These are phyloP conservation scores for Salmo trutta DNA, from an alignment of 2,797 vertebrate species.

Conservation along the genomic window DNA sequence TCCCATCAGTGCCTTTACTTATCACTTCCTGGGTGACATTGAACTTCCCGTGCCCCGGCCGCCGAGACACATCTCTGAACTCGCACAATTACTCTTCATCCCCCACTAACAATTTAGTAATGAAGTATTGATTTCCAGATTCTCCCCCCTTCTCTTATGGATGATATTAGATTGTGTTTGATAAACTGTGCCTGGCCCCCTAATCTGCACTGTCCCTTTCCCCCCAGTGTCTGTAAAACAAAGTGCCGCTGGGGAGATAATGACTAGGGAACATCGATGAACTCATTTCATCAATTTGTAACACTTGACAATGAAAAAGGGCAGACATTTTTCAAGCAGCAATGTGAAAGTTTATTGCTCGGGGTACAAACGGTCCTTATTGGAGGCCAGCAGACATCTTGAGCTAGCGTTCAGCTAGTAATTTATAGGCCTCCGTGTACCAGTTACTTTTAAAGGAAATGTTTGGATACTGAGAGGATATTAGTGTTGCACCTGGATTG, in stretches of 20 bases:
- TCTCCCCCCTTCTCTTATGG: constrained; percentile 87
- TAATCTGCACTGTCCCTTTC: constrained; percentile 84
- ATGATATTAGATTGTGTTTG: constrained; percentile 98
- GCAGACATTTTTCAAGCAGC: constrained; percentile 86
- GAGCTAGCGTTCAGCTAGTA: constrained; percentile 85
- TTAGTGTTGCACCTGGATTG: constrained; percentile 96
- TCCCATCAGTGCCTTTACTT: constrained; percentile 80
- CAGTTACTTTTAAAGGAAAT: constrained; percentile 98
- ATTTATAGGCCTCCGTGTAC: constrained; percentile 95
- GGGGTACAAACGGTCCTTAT: constrained; percentile 76
- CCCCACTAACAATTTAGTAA: constrained; percentile 99
- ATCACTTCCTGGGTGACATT: constrained; percentile 84
- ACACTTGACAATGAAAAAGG: constrained; percentile 92
- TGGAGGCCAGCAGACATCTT: constrained; percentile 88
- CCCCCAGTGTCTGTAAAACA: constrained; percentile 89
- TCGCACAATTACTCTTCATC: constrained; percentile 93
- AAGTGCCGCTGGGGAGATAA: constrained; percentile 97
- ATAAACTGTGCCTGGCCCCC: constrained; percentile 92
- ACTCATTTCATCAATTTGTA: constrained; percentile 97
- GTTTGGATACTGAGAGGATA: constrained; percentile 96
- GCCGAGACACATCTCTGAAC: constrained; percentile 87
- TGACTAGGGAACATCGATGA: constrained; percentile 92
- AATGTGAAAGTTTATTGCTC: constrained; percentile 92
- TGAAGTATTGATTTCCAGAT: constrained; percentile 99
- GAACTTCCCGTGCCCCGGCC: constrained; percentile 87